Base-by-base conservation (phyloP, 1,140 invertebrate species). In the Amyelois transitella region DNA sequence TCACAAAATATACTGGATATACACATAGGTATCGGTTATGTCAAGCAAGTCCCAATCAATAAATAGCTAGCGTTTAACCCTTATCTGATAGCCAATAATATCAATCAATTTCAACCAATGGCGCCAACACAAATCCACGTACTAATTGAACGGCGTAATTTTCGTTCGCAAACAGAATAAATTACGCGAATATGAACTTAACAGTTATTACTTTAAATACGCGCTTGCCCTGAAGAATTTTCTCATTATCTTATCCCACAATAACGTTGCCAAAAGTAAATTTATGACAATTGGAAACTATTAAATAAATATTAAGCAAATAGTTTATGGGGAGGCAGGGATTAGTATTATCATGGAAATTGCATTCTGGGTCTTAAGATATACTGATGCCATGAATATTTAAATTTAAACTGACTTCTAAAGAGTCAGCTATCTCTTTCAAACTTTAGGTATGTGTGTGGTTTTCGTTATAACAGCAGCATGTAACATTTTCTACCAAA, bases 111-210 rank as follows among this genome's bases (percentile, higher is more conserved):
- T 53, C 22, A 20, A 32, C 18, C 14, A 48, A 32, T 48, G 53
- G 58, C 58, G 53, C 58, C 58, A 43, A 25, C 52, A 50, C 43
- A 60, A 60, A 60, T 60, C 32, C n/a, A 14, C 54, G 18, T 50
- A 14, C 53, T 60, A 60, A 60, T 60, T 55, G 53, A 55, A 44
- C 47, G 53, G 28, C 38, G 28, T 54, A 52, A 51, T 51, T 28
- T 51, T 22, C 25, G 14, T 25, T 38, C 32, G 12, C 12, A 14
- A 38, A 1, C 12, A 5, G 12, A 38, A 38, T 32, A n/a, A n/a
- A 18, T 32, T 18, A 38, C 17, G 18, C 19, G 17, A 51, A 10
- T n/a, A 32, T 28, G 17, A 6, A 32, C 49, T 51, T 50, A 25
- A 50, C 49, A 32, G n/a, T 32, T 19, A 38, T 18, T 17, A 14